These are phyloP conservation scores for Bombus cullumanus DNA, from an alignment of 1,140 invertebrate species.

Conservation along the genomic window DNA sequence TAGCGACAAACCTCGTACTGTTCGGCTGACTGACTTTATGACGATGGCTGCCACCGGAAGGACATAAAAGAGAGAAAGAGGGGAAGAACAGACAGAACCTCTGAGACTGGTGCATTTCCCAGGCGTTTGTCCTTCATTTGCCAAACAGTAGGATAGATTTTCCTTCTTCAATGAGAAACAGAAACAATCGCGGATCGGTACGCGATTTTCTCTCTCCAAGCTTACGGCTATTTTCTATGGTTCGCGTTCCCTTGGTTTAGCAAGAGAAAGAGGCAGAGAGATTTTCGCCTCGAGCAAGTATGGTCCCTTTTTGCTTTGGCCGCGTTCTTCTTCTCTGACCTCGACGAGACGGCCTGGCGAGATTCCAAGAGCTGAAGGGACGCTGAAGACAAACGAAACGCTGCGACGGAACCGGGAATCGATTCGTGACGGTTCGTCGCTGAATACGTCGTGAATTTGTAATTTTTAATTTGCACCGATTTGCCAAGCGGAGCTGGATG, in stretches of 20 bases:
- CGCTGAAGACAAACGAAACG: not conserved
- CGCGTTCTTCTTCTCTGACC: not conserved
- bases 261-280: too few species aligned
- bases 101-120: constrained; percentile 21
- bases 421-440: constrained; percentile 6
- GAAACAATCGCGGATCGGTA: constrained; percentile 40
- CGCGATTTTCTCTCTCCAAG: not conserved
- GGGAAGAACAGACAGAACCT: constrained; percentile 12
- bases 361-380: not conserved
- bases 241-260: not conserved
- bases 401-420: not conserved
- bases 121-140: constrained; percentile 62
- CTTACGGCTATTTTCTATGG: not conserved
- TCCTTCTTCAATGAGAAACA: not conserved
- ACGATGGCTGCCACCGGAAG: constrained; percentile 70
- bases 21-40: constrained; percentile 79
- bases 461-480: constrained; percentile 24
- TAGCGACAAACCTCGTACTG: constrained; percentile 69
- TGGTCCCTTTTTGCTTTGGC: not conserved
- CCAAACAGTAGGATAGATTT: constrained; percentile 53
- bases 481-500: not conserved
- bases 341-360: not conserved
- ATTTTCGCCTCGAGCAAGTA: not conserved
- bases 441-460: constrained; percentile 22
- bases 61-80: constrained; percentile 65